Evolutionary conservation across 2,888 invertebrate genomes (phyloP).

Genomic region (Pediacus dermestoides): DNA sequence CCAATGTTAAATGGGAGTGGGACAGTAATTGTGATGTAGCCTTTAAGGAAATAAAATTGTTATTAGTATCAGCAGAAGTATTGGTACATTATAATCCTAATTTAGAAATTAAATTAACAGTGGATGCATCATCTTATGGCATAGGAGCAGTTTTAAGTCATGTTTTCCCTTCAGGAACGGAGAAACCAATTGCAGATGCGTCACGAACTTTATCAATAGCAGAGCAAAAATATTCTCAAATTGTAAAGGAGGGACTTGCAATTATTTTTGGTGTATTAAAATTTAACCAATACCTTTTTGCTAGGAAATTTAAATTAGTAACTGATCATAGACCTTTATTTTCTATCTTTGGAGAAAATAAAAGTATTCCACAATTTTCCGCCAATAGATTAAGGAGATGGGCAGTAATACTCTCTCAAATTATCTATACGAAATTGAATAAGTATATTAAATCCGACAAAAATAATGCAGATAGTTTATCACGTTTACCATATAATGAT

Average conservation of each 20-base stretch:
- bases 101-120: conserved; percentile 15
- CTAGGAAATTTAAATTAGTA: conserved; percentile 35
- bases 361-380: conserved; percentile 36
- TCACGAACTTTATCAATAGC: conserved; percentile 30
- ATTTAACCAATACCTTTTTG: conserved; percentile 42
- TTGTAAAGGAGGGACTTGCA: conserved; percentile 15
- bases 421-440: conserved; percentile 25
- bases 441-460: conserved; percentile 20
- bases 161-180: conserved; percentile 29
- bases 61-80: conserved; percentile 16
- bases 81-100: conserved; percentile 20
- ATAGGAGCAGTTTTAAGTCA: conserved; percentile 34
- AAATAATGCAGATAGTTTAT: conserved; percentile 27
- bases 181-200: conserved; percentile 39
- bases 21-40: conserved; percentile 9
- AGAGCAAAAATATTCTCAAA: conserved; percentile 28
- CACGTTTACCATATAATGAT: conserved; percentile 11
- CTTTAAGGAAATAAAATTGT: conserved; percentile 18
- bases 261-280: conserved; percentile 37
- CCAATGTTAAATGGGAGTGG: conserved; percentile 17
- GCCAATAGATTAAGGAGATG: conserved; percentile 31
- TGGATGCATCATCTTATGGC: conserved; percentile 21
- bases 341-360: conserved; percentile 36
- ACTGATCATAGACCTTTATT: conserved; percentile 29
- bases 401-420: conserved; percentile 24